Evolutionary conservation across 2,797 vertebrate genomes (phyloP).

Genomic region (Enteromius mattozi): DNA sequence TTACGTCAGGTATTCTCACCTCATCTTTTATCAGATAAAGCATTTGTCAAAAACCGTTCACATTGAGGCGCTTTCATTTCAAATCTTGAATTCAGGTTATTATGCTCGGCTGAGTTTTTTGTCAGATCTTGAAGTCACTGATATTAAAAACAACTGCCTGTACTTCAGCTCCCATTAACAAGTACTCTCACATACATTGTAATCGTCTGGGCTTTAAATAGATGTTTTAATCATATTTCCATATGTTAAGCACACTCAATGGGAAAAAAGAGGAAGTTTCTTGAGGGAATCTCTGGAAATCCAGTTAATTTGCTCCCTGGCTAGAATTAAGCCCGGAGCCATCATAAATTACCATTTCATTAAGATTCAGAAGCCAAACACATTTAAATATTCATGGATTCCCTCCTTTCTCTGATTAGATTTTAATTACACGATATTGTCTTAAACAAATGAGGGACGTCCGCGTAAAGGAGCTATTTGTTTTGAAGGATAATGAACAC

Average conservation of each 20-base stretch:
- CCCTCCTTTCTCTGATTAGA: constrained; percentile 70
- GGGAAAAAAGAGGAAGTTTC: constrained; percentile 59
- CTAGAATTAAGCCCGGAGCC: constrained; percentile 70
- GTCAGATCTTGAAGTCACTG: constrained; percentile 1
- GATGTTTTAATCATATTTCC: constrained; percentile 64
- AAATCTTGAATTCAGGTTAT: background rate
- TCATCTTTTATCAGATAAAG: constrained; percentile 21
- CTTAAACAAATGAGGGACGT: constrained; percentile 70
- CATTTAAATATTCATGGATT: constrained; percentile 76
- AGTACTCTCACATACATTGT: constrained; percentile 41
- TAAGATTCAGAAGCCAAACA: constrained; percentile 72
- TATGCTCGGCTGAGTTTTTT: constrained; percentile 2
- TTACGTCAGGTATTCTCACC: constrained; percentile 1
- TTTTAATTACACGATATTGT: constrained; percentile 76
- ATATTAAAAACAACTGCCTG: constrained; percentile 32
- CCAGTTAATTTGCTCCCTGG: constrained; percentile 72
- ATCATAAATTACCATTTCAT: constrained; percentile 77
- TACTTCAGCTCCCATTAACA: constrained; percentile 34
- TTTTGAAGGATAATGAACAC: constrained; percentile 67
- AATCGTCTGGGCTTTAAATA: constrained; percentile 55
- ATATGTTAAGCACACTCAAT: constrained; percentile 62
- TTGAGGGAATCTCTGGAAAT: constrained; percentile 71
- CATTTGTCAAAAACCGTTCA: constrained; percentile 15
- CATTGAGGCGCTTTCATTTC: background rate
- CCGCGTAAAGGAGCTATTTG: constrained; percentile 66